These are phyloP conservation scores for Zosterops lateralis DNA, from an alignment of 2,113 vertebrate genomes.

Conservation along the genomic window DNA sequence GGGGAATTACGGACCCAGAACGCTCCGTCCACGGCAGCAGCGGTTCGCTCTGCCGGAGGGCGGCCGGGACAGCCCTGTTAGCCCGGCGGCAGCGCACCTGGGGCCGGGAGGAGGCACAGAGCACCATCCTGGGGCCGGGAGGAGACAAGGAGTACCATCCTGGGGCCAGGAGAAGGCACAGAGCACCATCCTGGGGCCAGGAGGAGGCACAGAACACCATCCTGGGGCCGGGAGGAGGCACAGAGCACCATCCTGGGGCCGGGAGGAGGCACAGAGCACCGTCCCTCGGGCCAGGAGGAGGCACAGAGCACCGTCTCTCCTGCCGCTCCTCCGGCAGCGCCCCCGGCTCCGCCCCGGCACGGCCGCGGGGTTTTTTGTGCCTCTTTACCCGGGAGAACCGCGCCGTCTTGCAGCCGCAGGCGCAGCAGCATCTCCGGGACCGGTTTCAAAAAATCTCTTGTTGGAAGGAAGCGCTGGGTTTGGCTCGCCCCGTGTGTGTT, in stretches of 20 bases:
- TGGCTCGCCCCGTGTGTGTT: neutral
- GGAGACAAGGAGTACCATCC: neutral
- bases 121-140: no score
- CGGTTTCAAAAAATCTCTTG: neutral
- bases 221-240: no score
- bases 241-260: no score
- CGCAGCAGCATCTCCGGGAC: neutral
- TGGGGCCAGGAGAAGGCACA: neutral
- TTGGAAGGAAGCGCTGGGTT: neutral
- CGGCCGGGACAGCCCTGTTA: neutral
- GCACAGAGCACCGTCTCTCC: neutral
- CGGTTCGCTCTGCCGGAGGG: no score
- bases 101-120: neutral
- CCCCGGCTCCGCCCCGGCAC: neutral
- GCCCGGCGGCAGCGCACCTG: neutral
- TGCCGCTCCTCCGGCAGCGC: neutral
- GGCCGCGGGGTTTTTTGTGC: neutral
- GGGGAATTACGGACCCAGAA: fast-evolving
- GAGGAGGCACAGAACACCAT: no score
- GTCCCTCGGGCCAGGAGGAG: neutral
- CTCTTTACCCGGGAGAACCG: neutral
- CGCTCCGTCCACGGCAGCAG: no score
- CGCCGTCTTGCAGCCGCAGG: neutral
- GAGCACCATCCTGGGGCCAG: neutral
- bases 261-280: neutral